Evolutionary conservation across 2,888 invertebrate species (phyloP).

Genomic region (Metallyticus violacea): DNA sequence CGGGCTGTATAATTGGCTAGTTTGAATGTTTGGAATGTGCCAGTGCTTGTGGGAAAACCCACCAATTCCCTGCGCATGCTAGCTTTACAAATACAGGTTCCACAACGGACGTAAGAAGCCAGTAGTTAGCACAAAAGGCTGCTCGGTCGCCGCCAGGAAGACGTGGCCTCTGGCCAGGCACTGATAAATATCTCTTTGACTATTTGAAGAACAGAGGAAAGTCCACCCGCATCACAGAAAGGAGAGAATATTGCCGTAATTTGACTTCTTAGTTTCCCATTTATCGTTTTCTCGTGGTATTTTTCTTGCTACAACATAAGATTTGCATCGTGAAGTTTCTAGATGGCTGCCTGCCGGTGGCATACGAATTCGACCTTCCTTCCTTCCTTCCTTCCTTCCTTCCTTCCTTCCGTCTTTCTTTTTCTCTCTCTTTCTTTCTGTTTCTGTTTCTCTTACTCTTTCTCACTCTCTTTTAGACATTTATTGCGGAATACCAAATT

Average conservation of each 20-base stretch:
- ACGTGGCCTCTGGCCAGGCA: neutral
- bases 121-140: no score
- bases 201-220: neutral
- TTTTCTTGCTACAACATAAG: neutral
- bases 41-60: neutral
- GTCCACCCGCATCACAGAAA: neutral
- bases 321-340: neutral
- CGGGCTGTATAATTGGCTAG: no score
- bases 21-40: no score
- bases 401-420: no score
- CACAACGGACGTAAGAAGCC: neutral
- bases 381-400: no score
- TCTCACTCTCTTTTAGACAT: no score
- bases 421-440: no score
- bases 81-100: neutral
- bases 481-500: no score
- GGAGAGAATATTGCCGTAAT: neutral
- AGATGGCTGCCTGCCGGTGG: neutral
- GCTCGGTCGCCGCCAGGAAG: neutral
- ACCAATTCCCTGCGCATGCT: no score
- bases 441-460: no score
- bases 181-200: neutral
- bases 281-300: neutral
- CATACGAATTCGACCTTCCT: neutral
- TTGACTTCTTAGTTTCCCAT: neutral